Evolutionary conservation across 1,140 invertebrate species (phyloP), one percentile per base, ranked within the genome.

Genomic region (Danaus plexippus): DNA sequence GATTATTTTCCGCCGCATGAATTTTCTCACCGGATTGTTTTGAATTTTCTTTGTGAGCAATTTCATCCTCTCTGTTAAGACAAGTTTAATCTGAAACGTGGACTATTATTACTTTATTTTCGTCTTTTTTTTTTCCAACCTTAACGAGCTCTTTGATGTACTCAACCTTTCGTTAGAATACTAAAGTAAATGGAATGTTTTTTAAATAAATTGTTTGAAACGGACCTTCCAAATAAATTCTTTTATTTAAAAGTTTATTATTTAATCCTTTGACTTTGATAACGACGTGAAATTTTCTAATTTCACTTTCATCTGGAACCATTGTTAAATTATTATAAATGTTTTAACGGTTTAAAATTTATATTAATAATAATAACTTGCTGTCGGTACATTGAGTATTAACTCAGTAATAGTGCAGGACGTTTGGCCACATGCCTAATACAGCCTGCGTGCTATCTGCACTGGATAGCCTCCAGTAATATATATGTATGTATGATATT

Each of bases 371-470:
- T 9, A 11, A 57, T 54, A 58, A 51, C 54, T 43, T 66, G 44
- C 60, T 32, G 47, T 59, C 60, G 18, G 48, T 66, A 63, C 60
- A 12, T 40, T 43, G 50, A 45, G 57, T 62, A 66, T 66, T 66
- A 63, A 59, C 60, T 62, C 54, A 43, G 57, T 66, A 63, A 66
- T 57, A 54, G 60, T 57, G 64, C 52, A 64, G 62, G 43, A 59
- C 61, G 53, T 67, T 67, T 67, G 65, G 65, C 65, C 59, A 53
- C 59, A 58, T 67, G 62, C 65, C 65, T 67, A 67, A 67, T 67
- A 59, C 54, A 61, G 54, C 45, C 54, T 49, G 47, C 54, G 54
- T 57, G 32, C 55, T 57, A 57, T 56, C 59, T 57, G 54, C 50
- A 53, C 59, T n/a, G 57, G 59, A 61, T 61, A 61, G 59, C 59